Base-by-base conservation (phyloP, 2,888 invertebrate genomes). In the Platerodrilus igneus region DNA sequence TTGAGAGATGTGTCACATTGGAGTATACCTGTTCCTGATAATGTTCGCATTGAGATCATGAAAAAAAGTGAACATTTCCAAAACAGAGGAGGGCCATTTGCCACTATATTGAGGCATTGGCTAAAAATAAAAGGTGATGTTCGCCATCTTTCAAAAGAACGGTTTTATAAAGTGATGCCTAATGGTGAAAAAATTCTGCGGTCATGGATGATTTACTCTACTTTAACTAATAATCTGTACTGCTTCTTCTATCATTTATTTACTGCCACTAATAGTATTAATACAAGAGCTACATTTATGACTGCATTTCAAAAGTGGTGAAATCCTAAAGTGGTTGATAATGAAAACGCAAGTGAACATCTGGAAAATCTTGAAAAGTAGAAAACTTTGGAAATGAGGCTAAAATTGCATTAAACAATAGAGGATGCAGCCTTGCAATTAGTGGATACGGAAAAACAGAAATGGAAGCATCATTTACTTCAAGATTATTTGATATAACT, bases 301-400 rank as follows among this genome's bases (percentile, higher is more conserved):
- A 6, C n/a, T n/a, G n/a, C n/a, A n/a, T n/a, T n/a, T n/a, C 19
- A 45, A 23, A 26, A 16, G n/a, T 45, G 45, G 45, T 44, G 45
- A 44, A 44, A 44, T 22, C 41, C 41, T 16, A 45, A 37, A 34
- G 36, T 38, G 18, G 17, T 33, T 27, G 45, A 45, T 25, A 37
- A 44, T 23, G 32, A 44, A 28, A 31, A 17, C 30, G 30, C 37
- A 19, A 20, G 33, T 13, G 9, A 26, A 13, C 28, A 45, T 26
- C 18, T 44, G 14, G 20, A 13, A 17, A 22, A 30, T 25, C 31
- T 45, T 16, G 37, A 43, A 37, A 45, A 37, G 26, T 45, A 35
- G 35, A 43, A 43, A 44, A 27, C 22, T 13, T 43, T 42, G 28
- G 34, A 21, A 23, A 36, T 11, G 31, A 10, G 37, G 11, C 27